Conservation (phyloP, 2,797 vertebrate species). For the Loriculus beryllinus region DNA sequence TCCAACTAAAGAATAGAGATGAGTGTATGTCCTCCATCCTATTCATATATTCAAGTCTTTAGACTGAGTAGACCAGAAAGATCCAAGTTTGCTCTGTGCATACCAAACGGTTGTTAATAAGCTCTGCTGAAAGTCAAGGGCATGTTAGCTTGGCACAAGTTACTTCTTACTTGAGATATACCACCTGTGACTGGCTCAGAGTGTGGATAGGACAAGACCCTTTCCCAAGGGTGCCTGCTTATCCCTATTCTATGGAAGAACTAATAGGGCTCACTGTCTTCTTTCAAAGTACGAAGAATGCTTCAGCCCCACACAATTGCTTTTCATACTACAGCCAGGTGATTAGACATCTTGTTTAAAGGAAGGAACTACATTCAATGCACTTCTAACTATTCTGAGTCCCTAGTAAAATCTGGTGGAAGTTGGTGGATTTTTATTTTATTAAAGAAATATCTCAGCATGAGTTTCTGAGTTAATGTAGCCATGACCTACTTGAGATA, state of each 20-base stretch:
- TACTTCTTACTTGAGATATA: not conserved
- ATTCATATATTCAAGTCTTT: not conserved
- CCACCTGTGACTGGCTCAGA: rapidly evolving
- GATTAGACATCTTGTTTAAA: not conserved
- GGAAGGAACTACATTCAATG: not conserved
- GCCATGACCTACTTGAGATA: not conserved
- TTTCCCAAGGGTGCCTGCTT: not conserved
- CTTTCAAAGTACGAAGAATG: not conserved
- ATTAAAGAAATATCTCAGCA: not conserved
- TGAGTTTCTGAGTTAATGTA: not conserved
- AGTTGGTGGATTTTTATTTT: not conserved
- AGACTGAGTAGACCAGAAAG: not conserved
- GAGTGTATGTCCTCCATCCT: not conserved
- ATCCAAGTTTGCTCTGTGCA: not conserved
- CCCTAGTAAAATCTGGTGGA: not conserved
- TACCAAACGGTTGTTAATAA: not conserved
- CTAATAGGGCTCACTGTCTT: not conserved
- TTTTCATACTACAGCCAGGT: not conserved
- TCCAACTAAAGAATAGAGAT: not conserved
- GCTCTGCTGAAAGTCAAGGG: not conserved
- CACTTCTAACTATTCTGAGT: not conserved
- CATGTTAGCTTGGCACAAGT: not conserved
- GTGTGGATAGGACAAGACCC: not conserved
- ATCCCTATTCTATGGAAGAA: not conserved
- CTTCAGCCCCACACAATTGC: not conserved